Evolutionary conservation across 2,888 invertebrate species (phyloP), one percentile per base, ranked within the genome.

Genomic region (Eledona agricola): DNA sequence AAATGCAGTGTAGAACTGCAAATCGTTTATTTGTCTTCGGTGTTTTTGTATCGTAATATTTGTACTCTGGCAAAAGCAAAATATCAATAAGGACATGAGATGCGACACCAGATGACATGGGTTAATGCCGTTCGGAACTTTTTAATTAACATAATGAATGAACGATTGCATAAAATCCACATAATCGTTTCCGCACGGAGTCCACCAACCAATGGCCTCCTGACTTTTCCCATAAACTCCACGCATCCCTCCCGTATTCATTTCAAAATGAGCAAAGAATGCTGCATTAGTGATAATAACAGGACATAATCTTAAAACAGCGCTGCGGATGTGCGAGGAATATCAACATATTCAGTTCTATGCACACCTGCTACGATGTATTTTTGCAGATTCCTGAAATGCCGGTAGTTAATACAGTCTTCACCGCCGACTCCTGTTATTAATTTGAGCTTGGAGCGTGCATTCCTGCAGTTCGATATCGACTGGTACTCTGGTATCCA

Each of bases 331-430:
- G 52, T 53, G 56, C 53, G 56, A 55, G 51, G 57, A 57, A 57
- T 51, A 64, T 55, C 54, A 58, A 60, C 59, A 54, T 55, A 53
- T 59, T 57, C 45, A 45, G 34, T 26, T 28, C 35, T 40, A 52
- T 47, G 62, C 58, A 64, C 68, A 69, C 69, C 67, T 69, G 69
- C 65, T 64, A 56, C 55, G 55, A 56, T 13, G 42, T 31, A 64
- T 68, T 68, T 68, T 69, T 67, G 51, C 58, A 60, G 58, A 68
- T 68, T 66, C 63, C 55, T 64, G 57, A 66, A 66, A 69, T 67
- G 65, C 67, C 67, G 63, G 66, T 65, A 67, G 67, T 70, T 69
- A 66, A 69, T 67, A 63, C 64, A 65, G 64, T 65, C 69, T 64
- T 68, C 63, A 67, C 62, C 59, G 66, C 59, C 63, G 58, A 65